Evolutionary conservation across 1,140 invertebrate genomes (phyloP).

Genomic region (Drosophila seguyi): DNA sequence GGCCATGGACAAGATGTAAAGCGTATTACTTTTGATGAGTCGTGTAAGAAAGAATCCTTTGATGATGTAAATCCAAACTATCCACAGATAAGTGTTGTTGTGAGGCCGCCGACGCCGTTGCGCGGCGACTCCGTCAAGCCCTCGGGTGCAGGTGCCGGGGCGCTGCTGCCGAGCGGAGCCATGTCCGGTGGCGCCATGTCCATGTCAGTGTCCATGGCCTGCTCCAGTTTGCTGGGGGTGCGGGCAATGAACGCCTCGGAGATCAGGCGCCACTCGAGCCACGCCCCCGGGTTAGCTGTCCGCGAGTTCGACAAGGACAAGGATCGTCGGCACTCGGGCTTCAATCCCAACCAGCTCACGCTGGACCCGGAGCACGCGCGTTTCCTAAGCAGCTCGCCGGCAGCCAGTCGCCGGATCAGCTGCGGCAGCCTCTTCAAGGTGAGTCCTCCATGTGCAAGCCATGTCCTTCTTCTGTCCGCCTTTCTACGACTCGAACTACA

Average conservation of each 20-base stretch:
- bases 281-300: slow-evolving; percentile 78
- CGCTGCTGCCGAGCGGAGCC: slow-evolving; percentile 30
- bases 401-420: slow-evolving; percentile 91
- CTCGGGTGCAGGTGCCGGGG: slow-evolving; percentile 17
- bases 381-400: slow-evolving; percentile 89
- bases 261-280: slow-evolving; percentile 82
- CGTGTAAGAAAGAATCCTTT: slow-evolving; percentile 85
- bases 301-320: slow-evolving; percentile 85
- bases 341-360: slow-evolving; percentile 87
- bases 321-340: slow-evolving; percentile 86
- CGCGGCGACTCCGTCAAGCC: slow-evolving; percentile 78
- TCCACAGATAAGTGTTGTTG: slow-evolving; percentile 89
- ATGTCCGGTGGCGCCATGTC: slow-evolving; percentile 34
- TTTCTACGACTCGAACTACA: slow-evolving; percentile 6
- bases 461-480: slow-evolving; percentile 1
- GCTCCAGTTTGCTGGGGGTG: slow-evolving; percentile 62
- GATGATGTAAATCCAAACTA: slow-evolving; percentile 85
- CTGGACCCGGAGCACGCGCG: slow-evolving; percentile 87
- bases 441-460: slow-evolving; percentile 63
- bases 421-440: slow-evolving; percentile 91
- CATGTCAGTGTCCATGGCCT: slow-evolving; percentile 55
- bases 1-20: slow-evolving; percentile 84
- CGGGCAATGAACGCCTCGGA: slow-evolving; percentile 66
- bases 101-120: slow-evolving; percentile 89
- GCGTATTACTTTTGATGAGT: slow-evolving; percentile 85